phyloP scores from a whole-genome alignment of 2,113 vertebrate species.

The Sakesphorus luctuosus region DNA sequence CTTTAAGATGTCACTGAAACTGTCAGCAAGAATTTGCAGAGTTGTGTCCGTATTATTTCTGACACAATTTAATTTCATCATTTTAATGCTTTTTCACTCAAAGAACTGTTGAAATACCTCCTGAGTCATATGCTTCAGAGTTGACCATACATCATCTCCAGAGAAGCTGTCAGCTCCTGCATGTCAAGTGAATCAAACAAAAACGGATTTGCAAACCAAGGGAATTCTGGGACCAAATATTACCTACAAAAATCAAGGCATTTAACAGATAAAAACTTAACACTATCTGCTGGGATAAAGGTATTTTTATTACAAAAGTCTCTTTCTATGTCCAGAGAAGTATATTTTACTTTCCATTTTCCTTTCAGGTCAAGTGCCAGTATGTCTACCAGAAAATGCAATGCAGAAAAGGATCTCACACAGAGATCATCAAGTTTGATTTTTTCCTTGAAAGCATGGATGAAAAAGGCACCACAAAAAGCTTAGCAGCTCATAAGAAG shows the following conservation, averaged over 20 bases:
- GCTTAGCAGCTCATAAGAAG: background rate
- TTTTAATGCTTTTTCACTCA: slow-evolving; percentile 72
- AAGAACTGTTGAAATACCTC: slow-evolving; percentile 70
- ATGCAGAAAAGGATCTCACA: background rate
- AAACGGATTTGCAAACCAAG: background rate
- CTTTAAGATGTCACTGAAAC: slow-evolving; percentile 70
- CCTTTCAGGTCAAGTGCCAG: background rate
- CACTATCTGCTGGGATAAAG: background rate
- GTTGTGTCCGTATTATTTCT: slow-evolving; percentile 68
- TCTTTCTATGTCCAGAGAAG: background rate
- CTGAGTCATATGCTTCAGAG: slow-evolving; percentile 52
- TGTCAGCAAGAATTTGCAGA: slow-evolving; percentile 63
- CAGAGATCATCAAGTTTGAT: background rate
- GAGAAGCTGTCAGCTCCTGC: slow-evolving; percentile 68
- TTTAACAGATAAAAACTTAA: background rate
- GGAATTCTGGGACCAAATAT: background rate
- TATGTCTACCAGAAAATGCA: background rate
- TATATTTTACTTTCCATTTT: background rate
- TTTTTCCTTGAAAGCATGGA: background rate
- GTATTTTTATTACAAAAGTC: background rate
- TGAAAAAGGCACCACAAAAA: background rate
- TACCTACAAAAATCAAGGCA: background rate
- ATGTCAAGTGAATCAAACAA: background rate
- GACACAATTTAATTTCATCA: slow-evolving; percentile 60
- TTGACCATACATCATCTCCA: slow-evolving; percentile 61